phyloP scores from a whole-genome alignment of 2,797 vertebrate species.

The Tolypeutes matacus region DNA sequence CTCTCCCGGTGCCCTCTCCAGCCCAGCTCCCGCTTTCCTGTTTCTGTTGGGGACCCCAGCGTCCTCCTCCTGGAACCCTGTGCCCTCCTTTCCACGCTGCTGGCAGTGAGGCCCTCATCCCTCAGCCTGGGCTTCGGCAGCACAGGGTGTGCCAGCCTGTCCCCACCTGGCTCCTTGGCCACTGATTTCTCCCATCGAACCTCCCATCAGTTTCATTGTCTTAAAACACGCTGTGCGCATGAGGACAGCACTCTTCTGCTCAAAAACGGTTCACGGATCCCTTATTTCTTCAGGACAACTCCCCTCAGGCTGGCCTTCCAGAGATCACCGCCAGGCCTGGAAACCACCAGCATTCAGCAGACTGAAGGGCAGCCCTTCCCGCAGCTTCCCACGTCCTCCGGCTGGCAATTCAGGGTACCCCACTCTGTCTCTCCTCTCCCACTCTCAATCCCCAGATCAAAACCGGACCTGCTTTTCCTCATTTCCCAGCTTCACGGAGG shows the following conservation, averaged over 20 bases:
- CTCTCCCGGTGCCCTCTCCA: not conserved
- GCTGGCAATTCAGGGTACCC: rapidly evolving
- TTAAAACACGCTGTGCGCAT: not conserved
- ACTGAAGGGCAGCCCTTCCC: rapidly evolving
- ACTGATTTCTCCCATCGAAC: too few species aligned
- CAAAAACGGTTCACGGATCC: rapidly evolving
- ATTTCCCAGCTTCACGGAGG: not conserved
- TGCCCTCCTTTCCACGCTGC: not conserved
- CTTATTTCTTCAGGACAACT: not conserved
- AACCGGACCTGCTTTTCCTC: not conserved
- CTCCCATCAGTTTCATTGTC: not conserved
- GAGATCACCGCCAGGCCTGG: not conserved
- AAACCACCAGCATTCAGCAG: not conserved
- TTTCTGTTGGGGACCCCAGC: not conserved
- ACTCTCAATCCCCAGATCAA: not conserved
- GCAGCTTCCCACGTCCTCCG: not conserved
- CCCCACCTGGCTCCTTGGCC: not conserved
- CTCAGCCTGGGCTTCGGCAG: not conserved
- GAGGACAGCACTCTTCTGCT: not conserved
- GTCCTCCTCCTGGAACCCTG: not conserved
- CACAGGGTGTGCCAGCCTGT: not conserved
- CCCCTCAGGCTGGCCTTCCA: not conserved
- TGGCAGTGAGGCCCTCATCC: too few species aligned
- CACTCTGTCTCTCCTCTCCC: rapidly evolving
- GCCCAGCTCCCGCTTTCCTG: not conserved